A percentile compares a stretch with the other conserved stretches of the same genome.
These are phyloP conservation scores for Lithophane leautieri DNA, from an alignment of 2,888 invertebrate genomes.

Conservation along the genomic window DNA sequence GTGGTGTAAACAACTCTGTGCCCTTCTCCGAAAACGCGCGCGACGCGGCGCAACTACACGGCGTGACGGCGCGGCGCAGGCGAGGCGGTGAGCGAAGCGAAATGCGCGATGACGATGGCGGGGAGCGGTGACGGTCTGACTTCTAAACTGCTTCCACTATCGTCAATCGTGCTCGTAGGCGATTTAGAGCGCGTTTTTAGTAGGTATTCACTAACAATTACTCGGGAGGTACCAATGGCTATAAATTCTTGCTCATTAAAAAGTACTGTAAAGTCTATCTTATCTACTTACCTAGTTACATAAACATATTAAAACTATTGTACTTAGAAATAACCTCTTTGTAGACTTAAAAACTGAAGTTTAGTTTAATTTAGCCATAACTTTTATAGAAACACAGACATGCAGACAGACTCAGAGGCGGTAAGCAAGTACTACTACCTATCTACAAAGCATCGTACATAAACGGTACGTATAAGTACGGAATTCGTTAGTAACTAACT, in stretches of 20 bases:
- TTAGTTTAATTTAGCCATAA: neutral
- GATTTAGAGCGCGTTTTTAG: conserved; percentile 27
- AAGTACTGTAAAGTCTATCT: neutral
- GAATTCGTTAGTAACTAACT: neutral
- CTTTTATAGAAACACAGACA: neutral
- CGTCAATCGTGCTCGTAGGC: conserved; percentile 36
- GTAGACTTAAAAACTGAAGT: neutral
- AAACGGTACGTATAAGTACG: no score
- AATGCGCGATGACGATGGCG: conserved; percentile 51
- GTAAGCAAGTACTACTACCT: neutral
- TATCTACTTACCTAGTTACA: neutral
- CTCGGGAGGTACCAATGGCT: neutral
- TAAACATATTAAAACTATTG: neutral
- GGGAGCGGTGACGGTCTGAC: conserved; percentile 45
- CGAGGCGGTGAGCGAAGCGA: conserved; percentile 52
- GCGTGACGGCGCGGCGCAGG: no score
- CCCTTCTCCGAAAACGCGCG: conserved; percentile 73
- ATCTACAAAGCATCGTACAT: neutral
- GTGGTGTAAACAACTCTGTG: conserved; percentile 83
- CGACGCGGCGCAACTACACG: conserved; percentile 49
- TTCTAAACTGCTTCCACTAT: conserved; percentile 34
- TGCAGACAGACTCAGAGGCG: neutral
- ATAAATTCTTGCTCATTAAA: conserved; percentile 10
- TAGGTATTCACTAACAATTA: conserved; percentile 22
- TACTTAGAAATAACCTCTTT: neutral